A percentile compares a stretch with the other conserved stretches of the same genome.
Conservation (phyloP, 1,140 invertebrate species). For the Aporrectodea caliginosa region DNA sequence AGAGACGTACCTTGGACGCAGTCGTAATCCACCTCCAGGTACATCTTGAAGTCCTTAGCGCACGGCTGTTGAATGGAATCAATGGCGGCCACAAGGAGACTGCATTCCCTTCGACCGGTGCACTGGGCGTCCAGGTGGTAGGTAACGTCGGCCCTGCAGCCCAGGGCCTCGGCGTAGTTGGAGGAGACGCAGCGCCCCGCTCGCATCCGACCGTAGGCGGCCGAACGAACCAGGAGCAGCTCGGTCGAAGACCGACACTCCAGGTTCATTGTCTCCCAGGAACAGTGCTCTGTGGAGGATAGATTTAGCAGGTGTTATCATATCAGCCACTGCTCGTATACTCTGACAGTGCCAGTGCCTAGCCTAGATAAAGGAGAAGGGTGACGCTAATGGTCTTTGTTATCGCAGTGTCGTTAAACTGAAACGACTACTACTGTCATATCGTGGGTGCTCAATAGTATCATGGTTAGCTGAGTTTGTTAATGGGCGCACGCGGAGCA, state of each 20-base stretch:
- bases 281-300: slow-evolving; percentile 21
- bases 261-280: slow-evolving; percentile 16
- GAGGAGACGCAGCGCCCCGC: not conserved
- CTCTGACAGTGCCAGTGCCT: too few species aligned
- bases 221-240: slow-evolving; percentile 12
- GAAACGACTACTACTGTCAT: too few species aligned
- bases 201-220: slow-evolving; percentile 26
- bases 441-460: too few species aligned
- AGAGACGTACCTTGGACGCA: slow-evolving; percentile 27
- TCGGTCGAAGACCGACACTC: not conserved
- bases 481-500: too few species aligned
- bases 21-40: slow-evolving; percentile 29
- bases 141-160: slow-evolving; percentile 30
- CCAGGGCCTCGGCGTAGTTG: slow-evolving; percentile 25
- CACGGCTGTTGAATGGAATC: slow-evolving; percentile 30
- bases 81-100: slow-evolving; percentile 26
- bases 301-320: too few species aligned
- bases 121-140: slow-evolving; percentile 29
- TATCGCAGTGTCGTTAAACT: too few species aligned
- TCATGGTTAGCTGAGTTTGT: too few species aligned
- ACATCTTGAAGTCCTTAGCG: slow-evolving; percentile 32
- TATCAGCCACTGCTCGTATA: too few species aligned
- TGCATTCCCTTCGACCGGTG: slow-evolving; percentile 24
- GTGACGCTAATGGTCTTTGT: too few species aligned
- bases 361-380: too few species aligned